A percentile compares a stretch with the other conserved stretches of the same genome.
Conservation (phyloP, 2,888 invertebrate species). For the Heteromyza rotundicornis region DNA sequence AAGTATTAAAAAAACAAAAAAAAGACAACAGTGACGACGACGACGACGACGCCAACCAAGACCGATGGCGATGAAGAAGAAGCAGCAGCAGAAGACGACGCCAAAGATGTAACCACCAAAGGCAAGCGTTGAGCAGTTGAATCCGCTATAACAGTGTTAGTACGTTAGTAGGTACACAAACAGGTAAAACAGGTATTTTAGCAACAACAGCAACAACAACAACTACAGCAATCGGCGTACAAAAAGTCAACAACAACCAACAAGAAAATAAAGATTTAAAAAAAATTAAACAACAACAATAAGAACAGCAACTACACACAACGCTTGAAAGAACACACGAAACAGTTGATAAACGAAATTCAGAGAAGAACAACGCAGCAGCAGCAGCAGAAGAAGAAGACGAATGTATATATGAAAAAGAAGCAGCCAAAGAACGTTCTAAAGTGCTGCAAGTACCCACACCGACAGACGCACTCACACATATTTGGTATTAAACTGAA, state of each 20-base stretch:
- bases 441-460: constrained; percentile 50
- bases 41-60: constrained; percentile 26
- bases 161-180: constrained; percentile 62
- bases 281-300: constrained; percentile 21
- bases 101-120: background rate
- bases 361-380: constrained; percentile 4
- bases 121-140: constrained; percentile 36
- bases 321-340: constrained; percentile 27
- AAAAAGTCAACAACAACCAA: constrained; percentile 34
- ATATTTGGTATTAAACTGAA: constrained; percentile 18
- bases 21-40: constrained; percentile 10
- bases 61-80: constrained; percentile 35
- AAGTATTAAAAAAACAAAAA: constrained; percentile 8
- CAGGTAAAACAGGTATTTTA: constrained; percentile 62
- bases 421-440: constrained; percentile 48
- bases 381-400: background rate
- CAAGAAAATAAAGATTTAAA: constrained; percentile 14
- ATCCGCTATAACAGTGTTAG: constrained; percentile 63
- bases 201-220: constrained; percentile 31
- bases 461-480: constrained; percentile 25
- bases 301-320: too few relatives aligned
- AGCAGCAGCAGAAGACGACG: constrained; percentile 25
- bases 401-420: too few relatives aligned
- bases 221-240: constrained; percentile 47
- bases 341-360: background rate